Percentiles rank a stretch among this genome's conserved stretches.
Conservation (phyloP, 1,140 invertebrate genomes). For the Metopolophium dirhodum region DNA sequence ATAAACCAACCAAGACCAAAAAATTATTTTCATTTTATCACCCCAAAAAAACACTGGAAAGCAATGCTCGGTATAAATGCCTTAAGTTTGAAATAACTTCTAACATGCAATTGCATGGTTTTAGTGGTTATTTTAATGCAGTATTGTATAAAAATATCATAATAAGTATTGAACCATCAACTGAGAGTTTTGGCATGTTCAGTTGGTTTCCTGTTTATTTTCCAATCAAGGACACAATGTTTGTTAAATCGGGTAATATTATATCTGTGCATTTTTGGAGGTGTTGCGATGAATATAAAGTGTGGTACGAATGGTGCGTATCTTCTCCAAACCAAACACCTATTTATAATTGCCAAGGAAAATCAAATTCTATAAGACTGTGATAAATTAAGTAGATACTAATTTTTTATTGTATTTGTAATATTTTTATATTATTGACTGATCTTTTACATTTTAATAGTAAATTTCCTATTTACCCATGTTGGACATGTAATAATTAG, state of each 20-base stretch:
- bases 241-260: conserved; percentile 72
- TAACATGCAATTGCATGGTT: conserved; percentile 87
- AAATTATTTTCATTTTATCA: conserved; percentile 87
- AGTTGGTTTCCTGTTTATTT: conserved; percentile 98
- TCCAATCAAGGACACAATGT: conserved; percentile 82
- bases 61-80: conserved; percentile 79
- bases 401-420: neutral
- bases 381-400: neutral
- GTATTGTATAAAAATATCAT: conserved; percentile 82
- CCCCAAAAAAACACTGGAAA: conserved; percentile 69
- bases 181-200: conserved; percentile 89
- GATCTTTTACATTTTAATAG: neutral
- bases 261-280: conserved; percentile 90
- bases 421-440: neutral
- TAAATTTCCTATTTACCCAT: neutral
- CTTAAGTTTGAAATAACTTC: conserved; percentile 75
- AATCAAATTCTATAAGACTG: conserved; percentile 42
- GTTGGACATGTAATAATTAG: neutral
- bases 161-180: conserved; percentile 88
- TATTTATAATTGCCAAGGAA: conserved; percentile 83
- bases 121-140: conserved; percentile 94
- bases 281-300: conserved; percentile 75
- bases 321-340: conserved; percentile 70
- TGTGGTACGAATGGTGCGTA: conserved; percentile 97
- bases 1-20: conserved; percentile 80